These are phyloP conservation scores for Entomobrya proxima DNA, from an alignment of 2,888 invertebrate species.

Conservation along the genomic window DNA sequence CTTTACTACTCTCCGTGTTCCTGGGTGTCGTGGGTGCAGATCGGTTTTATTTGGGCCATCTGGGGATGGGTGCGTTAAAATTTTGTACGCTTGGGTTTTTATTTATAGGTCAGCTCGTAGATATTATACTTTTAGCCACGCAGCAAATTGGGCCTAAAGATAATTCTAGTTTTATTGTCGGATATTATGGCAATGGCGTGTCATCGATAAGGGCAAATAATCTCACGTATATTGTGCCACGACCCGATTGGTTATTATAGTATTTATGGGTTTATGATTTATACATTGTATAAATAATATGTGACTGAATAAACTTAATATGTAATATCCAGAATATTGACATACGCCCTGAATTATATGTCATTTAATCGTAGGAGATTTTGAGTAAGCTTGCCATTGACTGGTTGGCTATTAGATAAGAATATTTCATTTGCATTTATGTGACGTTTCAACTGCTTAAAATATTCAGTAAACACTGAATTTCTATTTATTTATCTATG, in stretches of 20 bases:
- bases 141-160: constrained; percentile 96
- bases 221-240: constrained; percentile 88
- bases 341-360: too few relatives aligned
- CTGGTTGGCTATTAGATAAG: too few relatives aligned
- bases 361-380: too few relatives aligned
- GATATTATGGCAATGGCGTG: constrained; percentile 93
- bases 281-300: too few relatives aligned
- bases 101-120: constrained; percentile 95
- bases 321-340: too few relatives aligned
- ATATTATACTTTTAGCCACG: constrained; percentile 96
- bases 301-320: too few relatives aligned
- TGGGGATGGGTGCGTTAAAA: constrained; percentile 86
- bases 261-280: too few relatives aligned
- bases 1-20: constrained; percentile 95
- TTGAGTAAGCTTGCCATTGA: too few relatives aligned
- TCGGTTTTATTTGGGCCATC: constrained; percentile 98
- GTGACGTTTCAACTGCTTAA: too few relatives aligned
- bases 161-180: constrained; percentile 94
- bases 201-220: constrained; percentile 89
- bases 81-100: constrained; percentile 97
- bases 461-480: too few relatives aligned
- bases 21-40: constrained; percentile 99
- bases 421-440: too few relatives aligned
- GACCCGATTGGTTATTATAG: constrained; percentile 85
- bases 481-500: too few relatives aligned